Conservation (phyloP, 2,797 vertebrate genomes). For the Enteromius trimaculatus region DNA sequence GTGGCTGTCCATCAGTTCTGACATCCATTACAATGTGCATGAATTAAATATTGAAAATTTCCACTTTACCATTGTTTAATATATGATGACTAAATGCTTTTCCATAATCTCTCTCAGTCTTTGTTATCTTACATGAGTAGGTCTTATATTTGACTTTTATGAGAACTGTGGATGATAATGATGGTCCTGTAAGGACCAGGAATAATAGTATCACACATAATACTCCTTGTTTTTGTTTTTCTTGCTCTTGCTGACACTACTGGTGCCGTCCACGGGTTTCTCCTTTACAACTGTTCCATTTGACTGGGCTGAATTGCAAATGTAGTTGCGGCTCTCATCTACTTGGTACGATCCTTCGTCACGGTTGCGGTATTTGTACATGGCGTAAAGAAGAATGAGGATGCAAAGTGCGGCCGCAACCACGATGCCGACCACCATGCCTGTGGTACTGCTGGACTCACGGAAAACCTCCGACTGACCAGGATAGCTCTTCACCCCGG, state of each 20-base stretch:
- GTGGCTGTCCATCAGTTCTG: slow-evolving; percentile 16
- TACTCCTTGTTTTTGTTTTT: slow-evolving; percentile 99
- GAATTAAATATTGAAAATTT: slow-evolving; percentile 85
- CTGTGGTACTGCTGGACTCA: slow-evolving; percentile 96
- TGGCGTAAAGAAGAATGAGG: slow-evolving; percentile 98
- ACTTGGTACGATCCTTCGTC: slow-evolving; percentile 98
- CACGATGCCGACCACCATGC: slow-evolving; percentile 98
- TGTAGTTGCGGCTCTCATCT: slow-evolving; percentile 99
- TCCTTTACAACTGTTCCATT: slow-evolving; percentile 97
- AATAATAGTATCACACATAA: slow-evolving; percentile 89
- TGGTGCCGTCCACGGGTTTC: slow-evolving; percentile 90
- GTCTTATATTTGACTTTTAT: slow-evolving; percentile 73
- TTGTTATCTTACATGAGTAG: slow-evolving; percentile 60
- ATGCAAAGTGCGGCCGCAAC: slow-evolving; percentile 95
- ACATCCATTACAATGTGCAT: slow-evolving; percentile 74
- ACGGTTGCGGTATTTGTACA: slow-evolving; percentile 99
- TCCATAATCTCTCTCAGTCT: slow-evolving; percentile 25
- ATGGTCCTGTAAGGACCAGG: slow-evolving; percentile 17
- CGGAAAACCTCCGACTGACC: slow-evolving; percentile 89
- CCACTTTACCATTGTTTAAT: slow-evolving; percentile 75
- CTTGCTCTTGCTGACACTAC: slow-evolving; percentile 94
- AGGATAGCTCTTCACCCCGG: slow-evolving; percentile 84
- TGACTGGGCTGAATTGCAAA: slow-evolving; percentile 99
- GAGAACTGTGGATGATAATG: slow-evolving; percentile 5
- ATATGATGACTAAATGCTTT: slow-evolving; percentile 87